Evolutionary conservation across 1,140 invertebrate genomes (phyloP), one percentile per base, ranked within the genome.

Genomic region (Cotesia glomerata): DNA sequence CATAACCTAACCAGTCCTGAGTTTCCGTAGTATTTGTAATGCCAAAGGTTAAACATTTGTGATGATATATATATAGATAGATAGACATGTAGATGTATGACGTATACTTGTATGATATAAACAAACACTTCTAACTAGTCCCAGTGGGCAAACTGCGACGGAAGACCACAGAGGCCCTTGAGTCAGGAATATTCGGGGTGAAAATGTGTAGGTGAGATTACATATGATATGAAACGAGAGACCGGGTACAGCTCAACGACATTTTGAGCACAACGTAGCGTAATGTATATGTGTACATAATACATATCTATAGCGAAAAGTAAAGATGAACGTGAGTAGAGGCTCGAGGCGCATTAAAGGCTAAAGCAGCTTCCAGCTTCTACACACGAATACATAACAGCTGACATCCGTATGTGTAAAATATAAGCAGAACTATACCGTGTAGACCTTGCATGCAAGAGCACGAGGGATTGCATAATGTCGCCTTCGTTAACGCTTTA

Each of bases 401-500:
- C 39, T 39, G 9, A 39, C 9, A 39, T 5, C 36, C 9, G 9
- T 45, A 45, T 45, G 5, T 45, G 11, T 45, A 45, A 9, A 45
- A 45, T 45, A 49, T 8, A 18, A 16, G 13, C 14, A 39, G 35
- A 36, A 26, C 9, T 3, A 39, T 4, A 7, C 39, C 7, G 39
- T 45, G 8, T 45, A 11, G 39, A 45, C 7, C 2, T 45, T 7
- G 39, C 11, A 45, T 45, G 39, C 39, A 45, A 51, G 13, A 39
- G 61, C 34, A 14, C 45, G 64, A 66, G 64, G 16, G 16, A 39
- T 66, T 66, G 64, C 64, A 66, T 66, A 66, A 66, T 66, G 64
- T 66, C 64, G 18, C 39, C 45, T 66, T 51, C 64, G 64, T 66
- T 66, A 66, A 52, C 64, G 45, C 64, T 66, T 45, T 66, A 66